phyloP scores from a whole-genome alignment of 2,113 vertebrate species.

The Poecile atricapillus region DNA sequence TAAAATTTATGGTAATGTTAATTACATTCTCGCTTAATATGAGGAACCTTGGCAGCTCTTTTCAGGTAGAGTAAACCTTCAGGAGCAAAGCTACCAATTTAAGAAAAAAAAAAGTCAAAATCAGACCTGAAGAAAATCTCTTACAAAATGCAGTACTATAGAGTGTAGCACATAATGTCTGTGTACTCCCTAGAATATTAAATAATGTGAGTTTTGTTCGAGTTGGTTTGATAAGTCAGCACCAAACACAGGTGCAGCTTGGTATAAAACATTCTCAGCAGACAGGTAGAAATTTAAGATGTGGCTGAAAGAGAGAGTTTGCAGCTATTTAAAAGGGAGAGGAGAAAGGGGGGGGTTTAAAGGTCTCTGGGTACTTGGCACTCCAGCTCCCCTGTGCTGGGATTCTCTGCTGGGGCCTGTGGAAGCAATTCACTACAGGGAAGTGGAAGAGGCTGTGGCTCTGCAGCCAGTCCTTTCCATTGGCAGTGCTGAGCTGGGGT shows the following conservation, averaged over 20 bases:
- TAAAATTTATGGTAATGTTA: neutral
- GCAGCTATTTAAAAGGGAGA: neutral
- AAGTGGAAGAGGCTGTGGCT: neutral
- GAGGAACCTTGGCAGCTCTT: neutral
- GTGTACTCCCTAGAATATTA: neutral
- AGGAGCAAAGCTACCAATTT: neutral
- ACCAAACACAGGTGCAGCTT: neutral
- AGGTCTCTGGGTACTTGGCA: too few species aligned
- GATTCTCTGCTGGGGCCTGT: neutral
- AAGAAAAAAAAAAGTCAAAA: neutral
- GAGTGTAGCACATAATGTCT: neutral
- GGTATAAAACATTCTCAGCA: neutral
- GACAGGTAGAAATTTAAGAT: neutral
- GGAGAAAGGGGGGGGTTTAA: neutral
- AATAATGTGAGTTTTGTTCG: neutral
- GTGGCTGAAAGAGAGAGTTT: neutral
- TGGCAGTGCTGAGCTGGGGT: neutral
- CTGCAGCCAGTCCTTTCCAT: rapidly evolving
- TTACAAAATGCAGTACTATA: rapidly evolving
- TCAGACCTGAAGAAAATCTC: neutral
- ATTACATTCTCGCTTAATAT: neutral
- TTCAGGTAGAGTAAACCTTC: neutral
- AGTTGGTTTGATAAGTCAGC: neutral
- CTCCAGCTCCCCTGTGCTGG: rapidly evolving
- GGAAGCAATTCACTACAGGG: rapidly evolving